Conservation (phyloP, 2,888 invertebrate species). For the Eupithecia exiguata region DNA sequence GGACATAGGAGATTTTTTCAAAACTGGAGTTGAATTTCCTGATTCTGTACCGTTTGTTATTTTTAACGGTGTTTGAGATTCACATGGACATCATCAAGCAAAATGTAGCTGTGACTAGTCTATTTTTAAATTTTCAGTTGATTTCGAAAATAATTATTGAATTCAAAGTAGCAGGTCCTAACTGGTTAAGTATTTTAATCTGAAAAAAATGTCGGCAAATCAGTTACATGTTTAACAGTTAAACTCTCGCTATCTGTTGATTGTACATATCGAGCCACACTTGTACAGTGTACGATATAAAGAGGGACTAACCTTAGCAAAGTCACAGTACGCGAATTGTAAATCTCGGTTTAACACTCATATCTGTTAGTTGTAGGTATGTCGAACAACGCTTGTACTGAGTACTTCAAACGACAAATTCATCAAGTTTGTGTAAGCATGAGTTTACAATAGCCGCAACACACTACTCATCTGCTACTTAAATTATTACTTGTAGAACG, state of each 20-base stretch:
- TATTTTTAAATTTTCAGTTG: too few relatives aligned
- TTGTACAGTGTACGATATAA: not conserved
- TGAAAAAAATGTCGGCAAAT: too few relatives aligned
- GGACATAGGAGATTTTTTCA: too few relatives aligned
- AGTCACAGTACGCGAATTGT: not conserved
- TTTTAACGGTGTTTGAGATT: too few relatives aligned
- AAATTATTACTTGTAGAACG: not conserved
- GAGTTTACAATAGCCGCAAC: not conserved
- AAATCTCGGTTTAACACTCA: not conserved
- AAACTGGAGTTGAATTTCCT: too few relatives aligned
- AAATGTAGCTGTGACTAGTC: too few relatives aligned
- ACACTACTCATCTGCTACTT: not conserved
- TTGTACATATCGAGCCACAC: not conserved
- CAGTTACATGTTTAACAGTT: not conserved
- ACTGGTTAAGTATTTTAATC: too few relatives aligned
- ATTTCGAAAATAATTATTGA: too few relatives aligned
- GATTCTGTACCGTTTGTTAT: too few relatives aligned
- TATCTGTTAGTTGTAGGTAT: not conserved
- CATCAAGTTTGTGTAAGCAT: not conserved
- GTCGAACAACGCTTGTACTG: not conserved
- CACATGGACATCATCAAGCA: too few relatives aligned
- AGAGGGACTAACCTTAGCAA: not conserved
- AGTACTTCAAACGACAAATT: not conserved
- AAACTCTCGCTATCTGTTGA: not conserved
- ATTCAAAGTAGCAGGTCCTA: too few relatives aligned